Evolutionary conservation across 2,888 invertebrate species (phyloP), one percentile per base, ranked within the genome.

Genomic region (Euphydryas editha): DNA sequence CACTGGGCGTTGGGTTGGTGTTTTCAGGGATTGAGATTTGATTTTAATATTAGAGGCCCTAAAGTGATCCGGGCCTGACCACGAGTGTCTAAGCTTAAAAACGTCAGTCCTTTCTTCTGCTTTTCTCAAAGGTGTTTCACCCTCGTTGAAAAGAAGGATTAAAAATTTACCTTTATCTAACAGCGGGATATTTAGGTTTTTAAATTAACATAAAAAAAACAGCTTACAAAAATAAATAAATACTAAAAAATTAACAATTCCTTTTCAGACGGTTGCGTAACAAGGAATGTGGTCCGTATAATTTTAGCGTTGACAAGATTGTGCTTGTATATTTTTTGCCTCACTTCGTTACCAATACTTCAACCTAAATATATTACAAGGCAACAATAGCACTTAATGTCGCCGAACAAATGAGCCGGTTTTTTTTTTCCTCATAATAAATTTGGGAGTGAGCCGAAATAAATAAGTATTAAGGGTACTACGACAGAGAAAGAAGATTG

Each of bases 341-440:
- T 18, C 10, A 24, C 47, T 46, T 17, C 47, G 20, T 3, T 17
- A 17, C 39, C 24, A 55, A 36, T 62, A 62, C 56, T n/a, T 57
- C 57, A 62, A 37, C 18, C 46, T 57, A 49, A 57, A 47, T 30
- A 56, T 62, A 57, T 62, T 62, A 57, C 39, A 62, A 62, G 62
- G 37, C 56, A 56, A 55, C 62, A 58, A 51, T 49, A 58, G 20
- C 57, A 58, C 63, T 64, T 64, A 64, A 59, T 58, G 58, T 64
- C 17, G 24, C 10, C 39, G 49, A 57, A 64, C 58, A 59, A 58
- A 64, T 58, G 58, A 54, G 51, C 2, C 36, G 18, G 63, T 51
- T 64, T 57, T 55, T 64, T 57, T 55, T 58, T 58, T 17, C 39
- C 44, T 59, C 18, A 24, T 59, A 59, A 58, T 59, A 59, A 64